These are phyloP conservation scores for Diabrotica undecimpunctata DNA, from an alignment of 1,140 invertebrate genomes.

Conservation along the genomic window DNA sequence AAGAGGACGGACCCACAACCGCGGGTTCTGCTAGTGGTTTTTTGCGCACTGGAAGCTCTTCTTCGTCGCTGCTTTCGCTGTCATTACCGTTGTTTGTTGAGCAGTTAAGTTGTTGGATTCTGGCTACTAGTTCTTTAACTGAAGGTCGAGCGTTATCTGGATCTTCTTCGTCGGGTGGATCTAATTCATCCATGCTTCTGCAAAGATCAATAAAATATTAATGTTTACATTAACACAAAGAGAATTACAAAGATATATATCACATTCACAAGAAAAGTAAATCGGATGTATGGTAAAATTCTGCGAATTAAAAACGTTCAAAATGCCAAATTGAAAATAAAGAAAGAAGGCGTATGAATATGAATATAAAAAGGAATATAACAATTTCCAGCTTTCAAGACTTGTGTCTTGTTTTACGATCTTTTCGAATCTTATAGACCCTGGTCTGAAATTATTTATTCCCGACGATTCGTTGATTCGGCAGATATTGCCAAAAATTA, in stretches of 20 bases:
- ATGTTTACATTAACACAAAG: no score
- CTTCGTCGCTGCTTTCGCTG: constrained; percentile 56
- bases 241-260: no score
- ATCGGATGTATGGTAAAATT: no score
- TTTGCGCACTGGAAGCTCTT: constrained; percentile 54
- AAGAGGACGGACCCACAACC: constrained; percentile 47
- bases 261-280: no score
- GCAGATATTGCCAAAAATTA: no score
- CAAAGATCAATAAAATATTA: constrained; percentile 18
- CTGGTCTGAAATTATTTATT: no score
- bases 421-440: no score
- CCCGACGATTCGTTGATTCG: no score
- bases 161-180: constrained; percentile 40
- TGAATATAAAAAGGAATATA: no score
- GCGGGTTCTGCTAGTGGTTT: constrained; percentile 54
- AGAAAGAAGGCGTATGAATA: no score
- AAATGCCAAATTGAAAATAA: not conserved
- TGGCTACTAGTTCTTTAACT: constrained; percentile 58
- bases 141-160: constrained; percentile 48
- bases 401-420: no score
- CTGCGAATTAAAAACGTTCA: not conserved
- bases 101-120: constrained; percentile 49
- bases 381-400: no score
- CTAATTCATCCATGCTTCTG: constrained; percentile 46
- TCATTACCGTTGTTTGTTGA: constrained; percentile 31